Evolutionary conservation across 2,888 invertebrate species (phyloP), one percentile per base, ranked within the genome.

Genomic region (Bombylius major): DNA sequence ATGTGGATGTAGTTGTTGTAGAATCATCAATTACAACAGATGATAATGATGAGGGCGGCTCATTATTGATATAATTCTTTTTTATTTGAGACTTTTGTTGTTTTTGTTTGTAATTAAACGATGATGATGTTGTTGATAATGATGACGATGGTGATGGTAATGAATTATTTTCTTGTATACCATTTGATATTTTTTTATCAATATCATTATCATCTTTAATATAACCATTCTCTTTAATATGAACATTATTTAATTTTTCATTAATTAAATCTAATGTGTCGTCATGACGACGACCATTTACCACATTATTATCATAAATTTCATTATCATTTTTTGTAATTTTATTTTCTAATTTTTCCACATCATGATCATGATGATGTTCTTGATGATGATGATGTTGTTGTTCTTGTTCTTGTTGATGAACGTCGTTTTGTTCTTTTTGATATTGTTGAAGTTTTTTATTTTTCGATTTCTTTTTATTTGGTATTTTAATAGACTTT

Each of bases 161-260:
- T 42, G 39, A 42, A 11, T 42, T 42, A 39, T 9, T 39, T 9
- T 34, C 5, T 7, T 42, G 1, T 42, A 11, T 11, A 11, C 11
- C 11, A 42, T 42, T 42, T 42, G 39, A 42, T 5, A 11, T 11
- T 11, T 42, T 42, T 11, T 11, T 42, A 11, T 42, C 11, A 42
- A 8, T 42, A 11, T 42, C 5, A 11, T 8, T 11, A 11, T 8
- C 12, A 11, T 8, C 12, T 48, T 52, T 36, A 32, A 55, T 50
- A 53, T 56, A 58, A 9, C 60, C 60, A 55, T 60, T 60, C 46
- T 55, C 54, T 54, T 56, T 54, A 31, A 57, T 57, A 47, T 56
- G 56, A 51, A 52, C 34, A 32, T 56, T 53, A 39, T 54, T 47
- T 23, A 58, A 34, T 39, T 58, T 53, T 54, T 57, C 46, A 53